A percentile compares a stretch with the other conserved stretches of the same genome.
phyloP scores from a whole-genome alignment of 2,888 invertebrate genomes.

The Zaprionus bogoriensis region DNA sequence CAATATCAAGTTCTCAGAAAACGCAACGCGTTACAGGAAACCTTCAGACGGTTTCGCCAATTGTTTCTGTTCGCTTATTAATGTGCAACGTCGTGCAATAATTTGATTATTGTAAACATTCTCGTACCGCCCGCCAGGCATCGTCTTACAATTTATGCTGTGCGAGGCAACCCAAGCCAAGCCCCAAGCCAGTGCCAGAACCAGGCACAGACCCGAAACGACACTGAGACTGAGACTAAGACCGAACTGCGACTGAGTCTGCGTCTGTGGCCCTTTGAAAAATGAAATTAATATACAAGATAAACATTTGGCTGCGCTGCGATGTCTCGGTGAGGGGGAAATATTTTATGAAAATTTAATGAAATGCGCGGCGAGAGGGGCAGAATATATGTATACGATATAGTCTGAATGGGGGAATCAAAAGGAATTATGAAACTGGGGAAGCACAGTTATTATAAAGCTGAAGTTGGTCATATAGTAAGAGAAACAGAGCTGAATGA shows the following conservation, averaged over 20 bases:
- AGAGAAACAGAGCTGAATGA: too few species aligned
- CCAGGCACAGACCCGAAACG: neutral
- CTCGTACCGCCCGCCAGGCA: constrained; percentile 47
- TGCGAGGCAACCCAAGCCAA: constrained; percentile 21
- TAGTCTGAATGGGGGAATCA: neutral
- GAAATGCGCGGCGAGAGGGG: neutral
- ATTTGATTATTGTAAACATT: constrained; percentile 64
- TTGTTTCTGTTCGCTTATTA: constrained; percentile 42
- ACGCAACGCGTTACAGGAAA: constrained; percentile 21
- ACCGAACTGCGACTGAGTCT: neutral
- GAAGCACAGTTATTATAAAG: too few species aligned
- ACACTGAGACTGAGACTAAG: neutral
- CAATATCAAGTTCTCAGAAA: constrained; percentile 51
- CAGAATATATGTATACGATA: neutral
- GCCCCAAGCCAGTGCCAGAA: neutral
- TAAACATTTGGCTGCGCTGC: constrained; percentile 43
- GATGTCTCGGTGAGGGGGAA: constrained; percentile 26
- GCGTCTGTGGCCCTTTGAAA: constrained; percentile 21
- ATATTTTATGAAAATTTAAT: neutral
- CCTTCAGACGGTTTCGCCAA: neutral
- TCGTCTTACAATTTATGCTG: constrained; percentile 66
- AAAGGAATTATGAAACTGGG: neutral
- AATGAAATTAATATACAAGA: constrained; percentile 61
- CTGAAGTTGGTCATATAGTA: too few species aligned
- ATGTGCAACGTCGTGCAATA: constrained; percentile 72